Conservation (phyloP, 2,797 vertebrate genomes). For the Squalus acanthias region DNA sequence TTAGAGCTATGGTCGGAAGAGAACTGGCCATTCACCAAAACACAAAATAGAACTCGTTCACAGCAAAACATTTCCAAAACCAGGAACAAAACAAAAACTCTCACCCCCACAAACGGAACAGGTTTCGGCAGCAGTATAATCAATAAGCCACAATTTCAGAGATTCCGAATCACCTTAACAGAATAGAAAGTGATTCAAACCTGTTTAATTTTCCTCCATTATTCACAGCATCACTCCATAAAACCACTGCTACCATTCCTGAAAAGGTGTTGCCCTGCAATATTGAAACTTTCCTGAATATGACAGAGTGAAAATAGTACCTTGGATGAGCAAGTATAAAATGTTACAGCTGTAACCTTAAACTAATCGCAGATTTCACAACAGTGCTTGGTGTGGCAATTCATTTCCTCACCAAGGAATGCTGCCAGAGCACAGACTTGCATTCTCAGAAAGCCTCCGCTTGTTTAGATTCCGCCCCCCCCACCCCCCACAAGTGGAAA, state of each 20-base stretch:
- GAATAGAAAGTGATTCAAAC: background rate
- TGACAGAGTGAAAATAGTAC: background rate
- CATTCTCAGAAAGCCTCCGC: background rate
- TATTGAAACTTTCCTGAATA: background rate
- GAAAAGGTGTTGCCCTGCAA: background rate
- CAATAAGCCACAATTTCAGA: background rate
- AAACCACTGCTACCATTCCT: background rate
- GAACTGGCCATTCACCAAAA: background rate
- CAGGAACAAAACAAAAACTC: background rate
- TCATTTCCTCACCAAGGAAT: background rate
- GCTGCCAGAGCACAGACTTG: background rate
- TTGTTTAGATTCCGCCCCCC: background rate
- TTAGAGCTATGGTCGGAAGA: background rate
- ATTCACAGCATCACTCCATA: background rate
- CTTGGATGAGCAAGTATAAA: background rate
- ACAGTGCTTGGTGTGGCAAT: background rate
- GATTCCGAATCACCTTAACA: background rate
- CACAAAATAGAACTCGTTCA: background rate
- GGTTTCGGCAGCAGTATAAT: background rate
- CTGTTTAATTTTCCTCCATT: background rate
- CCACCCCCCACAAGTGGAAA: background rate
- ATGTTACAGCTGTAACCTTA: background rate
- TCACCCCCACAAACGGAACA: background rate
- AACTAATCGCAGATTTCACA: conserved; percentile 11
- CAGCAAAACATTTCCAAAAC: background rate